Evolutionary conservation across 2,888 invertebrate genomes (phyloP), one percentile per base, ranked within the genome.

Genomic region (Lochmaea capreae): DNA sequence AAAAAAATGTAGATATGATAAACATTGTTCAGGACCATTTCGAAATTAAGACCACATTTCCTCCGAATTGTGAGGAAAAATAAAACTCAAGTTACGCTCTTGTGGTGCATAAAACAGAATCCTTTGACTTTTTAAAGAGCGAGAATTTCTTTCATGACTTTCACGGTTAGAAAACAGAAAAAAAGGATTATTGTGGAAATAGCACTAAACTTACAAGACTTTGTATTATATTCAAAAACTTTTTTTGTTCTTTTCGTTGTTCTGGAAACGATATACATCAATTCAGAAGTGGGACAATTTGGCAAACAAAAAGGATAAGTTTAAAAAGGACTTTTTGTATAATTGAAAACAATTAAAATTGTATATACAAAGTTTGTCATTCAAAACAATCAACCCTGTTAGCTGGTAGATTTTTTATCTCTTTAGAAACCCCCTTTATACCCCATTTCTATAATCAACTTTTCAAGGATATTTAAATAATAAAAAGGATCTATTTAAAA

Each of bases 141-240:
- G 33, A 5, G 49, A 65, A 65, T 65, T 43, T 52, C 49, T 52
- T 49, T 65, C 16, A 65, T 65, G 22, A 49, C n/a, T 14, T 65
- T 43, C 46, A 18, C 10, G 54, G 54, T 16, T 16, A 3, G n/a
- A 18, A 54, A 16, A 16, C 33, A 8, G 8, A 8, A 8, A 16
- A 18, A 54, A 54, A 54, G 54, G 16, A 3, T 10, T 54, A 54
- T 54, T 54, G 54, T 54, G 54, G 54, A 16, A 54, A 54, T 2
- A 18, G 54, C 54, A 54, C 54, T 54, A 54, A 54, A 54, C 16
- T 49, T 14, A n/a, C 2, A 49, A 49, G 14, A 14, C 46, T 54
- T 52, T 54, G 52, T 54, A 18, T 16, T 11, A 54, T 54, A 54
- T 54, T 54, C 52, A 54, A 16, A 54, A 54, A 54, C 52, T 54